phyloP scores from a whole-genome alignment of 2,113 vertebrate species.

The Synchiropus splendidus region DNA sequence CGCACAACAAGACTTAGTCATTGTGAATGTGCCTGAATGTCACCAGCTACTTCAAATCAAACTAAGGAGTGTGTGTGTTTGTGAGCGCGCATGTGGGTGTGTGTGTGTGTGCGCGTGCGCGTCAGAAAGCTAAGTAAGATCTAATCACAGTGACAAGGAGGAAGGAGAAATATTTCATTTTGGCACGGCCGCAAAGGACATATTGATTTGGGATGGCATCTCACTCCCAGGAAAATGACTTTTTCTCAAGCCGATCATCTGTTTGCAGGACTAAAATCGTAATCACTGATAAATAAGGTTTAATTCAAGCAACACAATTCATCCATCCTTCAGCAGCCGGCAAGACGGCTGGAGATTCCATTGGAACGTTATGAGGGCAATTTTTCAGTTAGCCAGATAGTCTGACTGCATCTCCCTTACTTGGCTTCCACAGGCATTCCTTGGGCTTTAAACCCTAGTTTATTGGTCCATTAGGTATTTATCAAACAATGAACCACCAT shows the following conservation, averaged over 20 bases:
- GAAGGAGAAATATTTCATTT: constrained; percentile 43
- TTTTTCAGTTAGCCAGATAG: constrained; percentile 59
- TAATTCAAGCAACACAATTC: constrained; percentile 55
- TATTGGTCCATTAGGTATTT: constrained; percentile 71
- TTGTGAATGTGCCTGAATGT: too few species aligned
- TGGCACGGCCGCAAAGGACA: constrained; percentile 25
- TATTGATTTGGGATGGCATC: constrained; percentile 42
- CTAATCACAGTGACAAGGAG: too few species aligned
- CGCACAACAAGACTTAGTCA: too few species aligned
- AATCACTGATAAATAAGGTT: constrained; percentile 59
- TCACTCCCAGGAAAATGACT: constrained; percentile 44
- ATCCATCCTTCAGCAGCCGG: constrained; percentile 55
- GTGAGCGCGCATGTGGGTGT: too few species aligned
- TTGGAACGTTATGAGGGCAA: constrained; percentile 64
- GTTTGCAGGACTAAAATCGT: constrained; percentile 38
- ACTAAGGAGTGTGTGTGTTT: too few species aligned
- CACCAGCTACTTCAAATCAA: too few species aligned
- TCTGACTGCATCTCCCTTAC: constrained; percentile 34
- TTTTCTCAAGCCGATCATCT: constrained; percentile 54
- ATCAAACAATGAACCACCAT: constrained; percentile 62
- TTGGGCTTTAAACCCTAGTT: constrained; percentile 55
- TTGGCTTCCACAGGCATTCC: constrained; percentile 53
- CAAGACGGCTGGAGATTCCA: constrained; percentile 52
- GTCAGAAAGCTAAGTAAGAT: too few species aligned
- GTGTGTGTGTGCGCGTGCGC: too few species aligned